phyloP scores from a whole-genome alignment of 2,888 invertebrate species.

The Alsophila aescularia region DNA sequence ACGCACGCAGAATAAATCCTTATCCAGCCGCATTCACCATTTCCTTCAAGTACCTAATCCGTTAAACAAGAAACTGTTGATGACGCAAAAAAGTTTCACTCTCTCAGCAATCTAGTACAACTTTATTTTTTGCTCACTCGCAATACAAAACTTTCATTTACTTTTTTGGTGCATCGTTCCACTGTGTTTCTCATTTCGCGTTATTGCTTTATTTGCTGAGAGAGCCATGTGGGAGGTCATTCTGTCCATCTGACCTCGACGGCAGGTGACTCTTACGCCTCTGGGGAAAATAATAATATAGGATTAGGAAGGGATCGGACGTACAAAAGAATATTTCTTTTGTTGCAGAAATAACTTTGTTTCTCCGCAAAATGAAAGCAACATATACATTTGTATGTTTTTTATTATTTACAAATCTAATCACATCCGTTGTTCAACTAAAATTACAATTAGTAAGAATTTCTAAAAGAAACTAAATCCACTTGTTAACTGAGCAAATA shows the following conservation, averaged over 20 bases:
- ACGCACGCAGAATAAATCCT: no score
- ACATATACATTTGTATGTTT: slow-evolving; percentile 58
- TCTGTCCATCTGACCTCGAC: not conserved
- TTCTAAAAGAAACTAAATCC: slow-evolving; percentile 39
- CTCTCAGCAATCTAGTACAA: not conserved
- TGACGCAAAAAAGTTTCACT: not conserved
- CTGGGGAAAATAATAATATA: slow-evolving; percentile 1
- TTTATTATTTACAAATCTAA: slow-evolving; percentile 83
- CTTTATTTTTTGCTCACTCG: not conserved
- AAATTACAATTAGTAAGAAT: slow-evolving; percentile 63
- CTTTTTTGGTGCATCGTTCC: not conserved
- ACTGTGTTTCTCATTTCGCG: not conserved
- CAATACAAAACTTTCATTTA: not conserved
- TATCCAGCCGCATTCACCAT: no score
- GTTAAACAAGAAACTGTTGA: slow-evolving; percentile 1
- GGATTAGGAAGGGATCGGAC: not conserved
- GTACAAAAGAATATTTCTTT: not conserved
- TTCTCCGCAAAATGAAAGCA: slow-evolving; percentile 28
- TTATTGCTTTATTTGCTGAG: slow-evolving; percentile 1
- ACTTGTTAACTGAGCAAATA: slow-evolving; percentile 2
- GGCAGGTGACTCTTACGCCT: not conserved
- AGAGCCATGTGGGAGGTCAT: not conserved
- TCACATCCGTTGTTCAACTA: slow-evolving; percentile 79
- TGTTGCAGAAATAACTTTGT: not conserved
- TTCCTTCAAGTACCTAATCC: not conserved